Evolutionary conservation across 2,888 invertebrate species (phyloP).

Genomic region (Eupeodes latifasciatus): DNA sequence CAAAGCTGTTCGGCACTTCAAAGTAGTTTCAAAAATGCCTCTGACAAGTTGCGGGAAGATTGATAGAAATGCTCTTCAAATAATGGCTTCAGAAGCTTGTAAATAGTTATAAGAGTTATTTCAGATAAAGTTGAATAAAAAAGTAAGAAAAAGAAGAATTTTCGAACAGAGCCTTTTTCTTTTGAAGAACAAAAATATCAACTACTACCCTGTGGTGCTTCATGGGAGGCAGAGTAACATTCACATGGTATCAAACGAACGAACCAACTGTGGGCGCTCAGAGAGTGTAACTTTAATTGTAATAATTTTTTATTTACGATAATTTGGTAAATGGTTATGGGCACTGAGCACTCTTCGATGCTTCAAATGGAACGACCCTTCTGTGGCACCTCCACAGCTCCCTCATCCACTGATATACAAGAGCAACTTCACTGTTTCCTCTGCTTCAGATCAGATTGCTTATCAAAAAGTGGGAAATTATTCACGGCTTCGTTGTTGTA

Average conservation of each 20-base stretch:
- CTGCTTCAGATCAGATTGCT: slow-evolving; percentile 61
- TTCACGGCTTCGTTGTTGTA: slow-evolving; percentile 66
- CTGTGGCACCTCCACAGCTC: not conserved
- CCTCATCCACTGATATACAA: not conserved
- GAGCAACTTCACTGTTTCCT: slow-evolving; percentile 13
- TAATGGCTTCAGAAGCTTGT: not conserved
- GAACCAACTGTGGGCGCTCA: slow-evolving; percentile 31
- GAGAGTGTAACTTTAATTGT: slow-evolving; percentile 74
- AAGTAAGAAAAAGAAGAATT: not conserved
- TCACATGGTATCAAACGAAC: slow-evolving; percentile 25
- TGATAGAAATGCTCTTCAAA: slow-evolving; percentile 53
- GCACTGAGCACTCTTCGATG: slow-evolving; percentile 25
- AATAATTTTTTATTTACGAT: slow-evolving; percentile 76
- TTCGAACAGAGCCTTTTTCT: not conserved
- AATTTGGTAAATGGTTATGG: slow-evolving; percentile 74
- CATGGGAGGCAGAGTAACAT: slow-evolving; percentile 15
- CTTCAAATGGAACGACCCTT: not conserved
- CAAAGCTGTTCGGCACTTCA: slow-evolving; percentile 5
- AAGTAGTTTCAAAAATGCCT: slow-evolving; percentile 63
- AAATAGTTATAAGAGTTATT: not conserved
- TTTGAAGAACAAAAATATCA: not conserved
- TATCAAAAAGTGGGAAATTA: slow-evolving; percentile 74
- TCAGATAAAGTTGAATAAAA: not conserved
- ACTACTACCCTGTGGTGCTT: not conserved
- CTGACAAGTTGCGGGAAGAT: slow-evolving; percentile 72